phyloP scores from a whole-genome alignment of 2,113 vertebrate species.

The Dolichallabes microphthalmus region DNA sequence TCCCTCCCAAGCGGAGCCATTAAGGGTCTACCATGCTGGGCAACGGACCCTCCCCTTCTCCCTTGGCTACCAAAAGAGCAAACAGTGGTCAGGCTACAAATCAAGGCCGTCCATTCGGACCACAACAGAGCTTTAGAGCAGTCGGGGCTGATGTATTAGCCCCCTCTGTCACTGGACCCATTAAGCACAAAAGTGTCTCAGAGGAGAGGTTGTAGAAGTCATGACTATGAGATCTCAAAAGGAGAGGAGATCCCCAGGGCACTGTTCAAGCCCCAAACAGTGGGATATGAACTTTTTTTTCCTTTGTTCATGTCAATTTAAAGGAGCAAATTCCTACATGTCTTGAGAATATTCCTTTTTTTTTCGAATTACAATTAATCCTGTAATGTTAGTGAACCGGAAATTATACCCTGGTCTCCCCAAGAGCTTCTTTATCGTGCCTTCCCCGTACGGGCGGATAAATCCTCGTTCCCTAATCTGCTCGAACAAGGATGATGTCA shows the following conservation, averaged over 20 bases:
- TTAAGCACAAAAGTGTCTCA: slow-evolving; percentile 46
- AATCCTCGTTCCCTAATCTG: neutral
- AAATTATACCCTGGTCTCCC: slow-evolving; percentile 10
- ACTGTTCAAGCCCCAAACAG: neutral
- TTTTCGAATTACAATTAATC: slow-evolving; percentile 16
- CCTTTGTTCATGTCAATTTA: neutral
- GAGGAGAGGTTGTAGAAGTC: neutral
- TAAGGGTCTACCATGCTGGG: slow-evolving; percentile 38
- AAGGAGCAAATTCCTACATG: neutral
- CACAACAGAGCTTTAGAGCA: slow-evolving; percentile 51
- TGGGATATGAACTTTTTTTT: neutral
- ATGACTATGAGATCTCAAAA: neutral
- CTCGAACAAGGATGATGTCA: slow-evolving; percentile 13
- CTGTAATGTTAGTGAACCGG: slow-evolving; percentile 18
- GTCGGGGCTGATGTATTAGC: slow-evolving; percentile 55
- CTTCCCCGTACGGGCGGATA: neutral
- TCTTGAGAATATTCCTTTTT: neutral
- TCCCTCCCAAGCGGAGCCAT: slow-evolving; percentile 15
- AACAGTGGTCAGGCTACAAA: slow-evolving; percentile 57
- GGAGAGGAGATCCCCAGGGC: slow-evolving; percentile 1
- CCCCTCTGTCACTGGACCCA: slow-evolving; percentile 47
- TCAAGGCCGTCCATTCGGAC: slow-evolving; percentile 54
- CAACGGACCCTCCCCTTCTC: slow-evolving; percentile 8
- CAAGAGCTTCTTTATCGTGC: neutral
- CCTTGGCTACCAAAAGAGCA: slow-evolving; percentile 50